Conservation (phyloP, 2,888 invertebrate genomes). For the Epinotia nisella region DNA sequence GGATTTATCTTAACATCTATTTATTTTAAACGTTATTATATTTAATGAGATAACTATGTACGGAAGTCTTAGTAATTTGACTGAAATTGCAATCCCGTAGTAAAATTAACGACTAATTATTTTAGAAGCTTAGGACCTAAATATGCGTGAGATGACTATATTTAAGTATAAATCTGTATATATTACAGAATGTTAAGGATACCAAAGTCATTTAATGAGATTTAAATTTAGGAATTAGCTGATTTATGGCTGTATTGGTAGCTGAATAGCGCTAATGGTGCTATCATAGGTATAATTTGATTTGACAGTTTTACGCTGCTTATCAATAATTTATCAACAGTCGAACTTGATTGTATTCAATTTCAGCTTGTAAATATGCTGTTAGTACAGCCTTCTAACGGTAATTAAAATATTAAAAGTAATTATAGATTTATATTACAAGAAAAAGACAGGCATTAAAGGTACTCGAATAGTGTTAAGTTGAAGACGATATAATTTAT, state of each 20-base stretch:
- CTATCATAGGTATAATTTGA: neutral
- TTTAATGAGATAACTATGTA: neutral
- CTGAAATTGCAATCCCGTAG: neutral
- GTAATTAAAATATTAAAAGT: neutral
- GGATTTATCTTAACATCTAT: conserved; percentile 21
- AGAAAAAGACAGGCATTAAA: conserved; percentile 12
- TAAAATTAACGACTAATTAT: neutral
- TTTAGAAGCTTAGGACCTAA: neutral
- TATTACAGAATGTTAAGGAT: neutral
- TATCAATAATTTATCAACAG: neutral
- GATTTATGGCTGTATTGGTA: neutral
- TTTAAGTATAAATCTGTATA: neutral
- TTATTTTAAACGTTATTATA: neutral
- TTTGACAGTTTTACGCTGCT: conserved; percentile 6
- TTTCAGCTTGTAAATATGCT: neutral
- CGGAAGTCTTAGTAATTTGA: neutral
- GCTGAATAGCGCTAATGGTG: conserved; percentile 3
- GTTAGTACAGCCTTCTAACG: neutral
- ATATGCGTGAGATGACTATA: neutral
- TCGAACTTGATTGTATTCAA: neutral
- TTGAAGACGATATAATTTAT: conserved; percentile 28
- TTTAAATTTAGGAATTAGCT: conserved; percentile 1
- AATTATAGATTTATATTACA: neutral
- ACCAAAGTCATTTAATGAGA: neutral
- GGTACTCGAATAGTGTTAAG: conserved; percentile 22